Evolutionary conservation across 2,113 vertebrate genomes (phyloP).

Genomic region (Strigops habroptila): DNA sequence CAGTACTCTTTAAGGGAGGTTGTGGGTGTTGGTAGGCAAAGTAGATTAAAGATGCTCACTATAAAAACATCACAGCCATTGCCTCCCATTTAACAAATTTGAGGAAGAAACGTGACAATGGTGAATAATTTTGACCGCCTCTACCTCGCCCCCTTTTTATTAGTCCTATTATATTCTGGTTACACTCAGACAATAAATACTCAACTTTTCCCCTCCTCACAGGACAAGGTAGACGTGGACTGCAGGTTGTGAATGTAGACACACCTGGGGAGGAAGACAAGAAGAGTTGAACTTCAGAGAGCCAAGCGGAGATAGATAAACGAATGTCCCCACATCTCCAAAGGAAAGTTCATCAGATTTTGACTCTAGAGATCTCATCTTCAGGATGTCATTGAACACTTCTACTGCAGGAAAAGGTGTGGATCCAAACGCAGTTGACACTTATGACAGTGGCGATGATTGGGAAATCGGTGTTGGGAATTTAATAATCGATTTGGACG

Average conservation of each 20-base stretch:
- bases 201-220: conserved; percentile 72
- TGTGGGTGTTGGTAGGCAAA: conserved; percentile 13
- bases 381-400: conserved; percentile 90
- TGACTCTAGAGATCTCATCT: conserved; percentile 78
- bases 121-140: conserved; percentile 20
- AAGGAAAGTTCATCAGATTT: conserved; percentile 81
- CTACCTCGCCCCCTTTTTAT: conserved; percentile 22
- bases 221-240: conserved; percentile 77
- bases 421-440: conserved; percentile 84
- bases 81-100: conserved; percentile 46
- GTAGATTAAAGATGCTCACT: background rate
- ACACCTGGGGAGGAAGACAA: conserved; percentile 64
- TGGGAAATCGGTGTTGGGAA: conserved; percentile 88
- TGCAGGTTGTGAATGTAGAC: conserved; percentile 66
- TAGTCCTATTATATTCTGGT: conserved; percentile 63
- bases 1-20: background rate
- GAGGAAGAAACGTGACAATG: conserved; percentile 1
- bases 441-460: conserved; percentile 88
- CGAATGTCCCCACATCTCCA: conserved; percentile 84
- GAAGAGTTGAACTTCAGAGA: conserved; percentile 69
- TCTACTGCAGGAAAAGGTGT: conserved; percentile 83
- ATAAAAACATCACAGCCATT: background rate
- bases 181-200: conserved; percentile 70
- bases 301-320: conserved; percentile 78
- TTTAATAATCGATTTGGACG: conserved; percentile 92